Conservation (phyloP, 92 coral and sea anemone species). For the Epizoanthus rinbou region DNA sequence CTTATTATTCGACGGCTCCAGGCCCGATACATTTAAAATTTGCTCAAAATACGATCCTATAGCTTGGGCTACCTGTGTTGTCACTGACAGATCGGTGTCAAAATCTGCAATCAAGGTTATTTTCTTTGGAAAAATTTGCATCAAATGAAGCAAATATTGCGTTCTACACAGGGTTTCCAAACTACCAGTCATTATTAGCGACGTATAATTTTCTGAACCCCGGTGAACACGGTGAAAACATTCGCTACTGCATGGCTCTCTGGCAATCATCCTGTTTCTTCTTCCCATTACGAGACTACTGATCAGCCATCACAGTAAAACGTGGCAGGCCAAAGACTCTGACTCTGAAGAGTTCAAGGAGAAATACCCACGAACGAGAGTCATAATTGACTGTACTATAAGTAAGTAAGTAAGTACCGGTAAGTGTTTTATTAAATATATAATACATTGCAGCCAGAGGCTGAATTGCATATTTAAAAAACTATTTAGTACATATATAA, state of each 20-base stretch:
- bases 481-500: no score
- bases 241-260: conserved; percentile 38
- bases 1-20: no score
- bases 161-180: conserved; percentile 56
- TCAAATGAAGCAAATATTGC: conserved; percentile 11
- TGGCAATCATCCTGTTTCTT: not conserved
- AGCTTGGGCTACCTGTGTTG: no score
- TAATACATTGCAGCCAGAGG: no score
- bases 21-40: no score
- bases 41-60: no score
- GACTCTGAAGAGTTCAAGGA: conserved; percentile 51
- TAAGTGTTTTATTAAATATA: no score
- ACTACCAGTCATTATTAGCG: conserved; percentile 41
- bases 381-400: conserved; percentile 62
- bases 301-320: no score
- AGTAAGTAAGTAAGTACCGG: no score
- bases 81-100: not conserved
- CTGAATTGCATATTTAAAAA: no score
- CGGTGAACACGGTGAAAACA: conserved; percentile 37
- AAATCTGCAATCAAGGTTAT: not conserved
- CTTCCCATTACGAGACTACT: no score
- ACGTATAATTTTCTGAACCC: conserved; percentile 44
- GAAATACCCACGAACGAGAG: conserved; percentile 39
- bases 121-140: not conserved
- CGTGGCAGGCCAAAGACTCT: not conserved